These are phyloP conservation scores for Cyanoderma ruficeps DNA, from an alignment of 2,113 vertebrate species.

Conservation along the genomic window DNA sequence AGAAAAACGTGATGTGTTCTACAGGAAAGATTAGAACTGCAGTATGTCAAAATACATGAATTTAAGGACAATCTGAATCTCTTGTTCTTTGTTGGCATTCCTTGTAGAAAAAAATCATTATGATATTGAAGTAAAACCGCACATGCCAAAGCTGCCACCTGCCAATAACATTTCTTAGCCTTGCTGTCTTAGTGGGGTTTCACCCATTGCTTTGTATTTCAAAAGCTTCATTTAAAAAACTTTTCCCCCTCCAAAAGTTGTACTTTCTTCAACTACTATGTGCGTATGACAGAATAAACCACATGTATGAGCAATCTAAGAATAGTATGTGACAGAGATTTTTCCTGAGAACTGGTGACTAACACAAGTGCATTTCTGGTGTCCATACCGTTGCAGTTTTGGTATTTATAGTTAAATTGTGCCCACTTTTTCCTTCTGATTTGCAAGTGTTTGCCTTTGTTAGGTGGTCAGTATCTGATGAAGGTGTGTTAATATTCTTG, in stretches of 20 bases:
- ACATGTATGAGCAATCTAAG: not conserved
- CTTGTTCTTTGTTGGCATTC: not conserved
- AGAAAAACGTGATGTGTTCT: not conserved
- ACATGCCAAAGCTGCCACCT: not conserved
- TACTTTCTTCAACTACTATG: not conserved
- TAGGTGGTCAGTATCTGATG: not conserved
- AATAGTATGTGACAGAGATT: not conserved
- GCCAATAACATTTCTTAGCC: not conserved
- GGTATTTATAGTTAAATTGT: not conserved
- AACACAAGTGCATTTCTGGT: not conserved
- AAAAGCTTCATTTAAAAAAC: not conserved
- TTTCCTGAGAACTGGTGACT: not conserved
- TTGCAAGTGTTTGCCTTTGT: not conserved
- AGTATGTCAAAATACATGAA: not conserved
- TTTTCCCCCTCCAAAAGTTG: not conserved
- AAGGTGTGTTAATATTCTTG: not conserved
- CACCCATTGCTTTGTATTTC: not conserved
- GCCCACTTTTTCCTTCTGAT: not conserved
- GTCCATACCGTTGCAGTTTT: not conserved
- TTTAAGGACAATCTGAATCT: not conserved
- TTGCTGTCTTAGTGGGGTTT: not conserved
- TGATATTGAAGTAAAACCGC: not conserved
- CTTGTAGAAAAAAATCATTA: not conserved
- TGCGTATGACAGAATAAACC: not conserved
- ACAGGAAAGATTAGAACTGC: not conserved